Percentiles rank a stretch among this genome's conserved stretches.
These are phyloP conservation scores for Ctenomys sociabilis DNA, from an alignment of 2,113 vertebrate species.

Conservation along the genomic window DNA sequence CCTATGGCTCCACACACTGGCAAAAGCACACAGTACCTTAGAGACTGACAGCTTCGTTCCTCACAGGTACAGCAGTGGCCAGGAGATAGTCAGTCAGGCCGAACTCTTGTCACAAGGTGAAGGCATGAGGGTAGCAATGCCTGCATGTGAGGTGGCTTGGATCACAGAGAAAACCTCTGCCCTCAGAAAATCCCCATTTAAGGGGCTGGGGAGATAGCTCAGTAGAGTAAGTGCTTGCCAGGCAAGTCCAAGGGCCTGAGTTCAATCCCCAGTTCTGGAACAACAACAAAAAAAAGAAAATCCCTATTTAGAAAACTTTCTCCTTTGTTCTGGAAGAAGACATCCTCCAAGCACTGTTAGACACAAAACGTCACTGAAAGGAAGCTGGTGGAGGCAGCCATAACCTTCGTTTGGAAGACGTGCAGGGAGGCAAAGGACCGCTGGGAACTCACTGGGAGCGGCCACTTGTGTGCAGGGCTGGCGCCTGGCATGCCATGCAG, in stretches of 20 bases:
- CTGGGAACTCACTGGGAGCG: background rate
- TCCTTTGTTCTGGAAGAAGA: background rate
- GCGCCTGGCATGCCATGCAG: background rate
- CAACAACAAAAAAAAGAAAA: too few relatives aligned
- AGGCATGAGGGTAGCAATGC: background rate
- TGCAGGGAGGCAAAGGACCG: background rate
- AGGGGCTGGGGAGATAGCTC: too few relatives aligned
- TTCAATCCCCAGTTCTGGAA: too few relatives aligned
- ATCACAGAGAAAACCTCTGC: background rate
- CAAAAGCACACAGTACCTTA: background rate
- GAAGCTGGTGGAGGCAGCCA: background rate
- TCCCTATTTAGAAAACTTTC: background rate
- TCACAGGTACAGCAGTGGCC: background rate
- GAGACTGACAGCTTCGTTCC: background rate
- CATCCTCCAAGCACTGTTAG: background rate
- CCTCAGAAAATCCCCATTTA: background rate
- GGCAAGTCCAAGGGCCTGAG: too few relatives aligned
- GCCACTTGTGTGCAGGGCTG: background rate
- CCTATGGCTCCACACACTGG: background rate
- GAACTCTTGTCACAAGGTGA: background rate
- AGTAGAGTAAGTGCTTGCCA: too few relatives aligned
- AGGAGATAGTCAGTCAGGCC: background rate
- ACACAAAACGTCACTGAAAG: background rate
- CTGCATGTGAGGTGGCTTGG: rapidly evolving
- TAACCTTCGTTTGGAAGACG: background rate